Evolutionary conservation across 2,797 vertebrate genomes (phyloP).

Genomic region (Lepidocolaptes lacrymiger): DNA sequence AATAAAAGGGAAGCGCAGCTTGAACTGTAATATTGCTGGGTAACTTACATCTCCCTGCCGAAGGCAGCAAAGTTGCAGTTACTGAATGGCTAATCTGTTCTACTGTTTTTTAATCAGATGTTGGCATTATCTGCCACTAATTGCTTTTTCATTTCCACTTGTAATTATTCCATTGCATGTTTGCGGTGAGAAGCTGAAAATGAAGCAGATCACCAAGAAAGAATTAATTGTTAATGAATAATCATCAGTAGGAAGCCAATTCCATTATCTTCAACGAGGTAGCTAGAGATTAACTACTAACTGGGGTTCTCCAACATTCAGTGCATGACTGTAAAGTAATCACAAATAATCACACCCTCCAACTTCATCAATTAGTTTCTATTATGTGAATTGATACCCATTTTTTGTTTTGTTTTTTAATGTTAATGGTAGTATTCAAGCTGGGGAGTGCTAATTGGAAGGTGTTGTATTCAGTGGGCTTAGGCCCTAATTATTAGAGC

Average conservation of each 20-base stretch:
- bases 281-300: conserved; percentile 80
- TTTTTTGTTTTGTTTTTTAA: conserved; percentile 82
- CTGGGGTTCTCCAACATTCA: conserved; percentile 73
- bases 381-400: conserved; percentile 80
- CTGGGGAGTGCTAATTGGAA: conserved; percentile 86
- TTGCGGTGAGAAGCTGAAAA: conserved; percentile 85
- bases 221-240: conserved; percentile 90
- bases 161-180: conserved; percentile 84
- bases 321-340: conserved; percentile 82
- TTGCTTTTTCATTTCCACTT: conserved; percentile 85
- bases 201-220: conserved; percentile 84
- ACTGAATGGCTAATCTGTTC: conserved; percentile 73
- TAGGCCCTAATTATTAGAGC: conserved; percentile 79
- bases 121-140: conserved; percentile 85
- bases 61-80: conserved; percentile 68
- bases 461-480: conserved; percentile 81
- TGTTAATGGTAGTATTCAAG: conserved; percentile 79
- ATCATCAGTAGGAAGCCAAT: conserved; percentile 87
- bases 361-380: conserved; percentile 87
- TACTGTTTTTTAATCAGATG: conserved; percentile 82
- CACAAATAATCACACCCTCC: conserved; percentile 83
- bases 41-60: conserved; percentile 66
- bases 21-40: conserved; percentile 58
- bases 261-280: conserved; percentile 88
- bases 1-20: conserved; percentile 67